Conservation (phyloP, 2,113 vertebrate species). For the Bos indicus region DNA sequence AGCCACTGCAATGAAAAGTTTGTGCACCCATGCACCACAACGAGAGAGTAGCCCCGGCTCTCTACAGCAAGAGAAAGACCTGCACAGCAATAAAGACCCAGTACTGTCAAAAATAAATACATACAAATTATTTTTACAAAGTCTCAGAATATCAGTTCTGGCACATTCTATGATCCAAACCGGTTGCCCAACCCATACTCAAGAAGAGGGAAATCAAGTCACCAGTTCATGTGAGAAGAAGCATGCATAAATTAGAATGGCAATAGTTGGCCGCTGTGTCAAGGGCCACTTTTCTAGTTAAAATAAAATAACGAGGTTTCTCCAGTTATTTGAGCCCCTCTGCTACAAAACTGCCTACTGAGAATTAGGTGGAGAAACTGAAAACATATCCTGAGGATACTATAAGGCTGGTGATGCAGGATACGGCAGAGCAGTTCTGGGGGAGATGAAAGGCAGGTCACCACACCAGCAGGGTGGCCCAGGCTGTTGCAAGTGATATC, state of each 20-base stretch:
- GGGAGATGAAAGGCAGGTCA: background rate
- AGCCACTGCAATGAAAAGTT: background rate
- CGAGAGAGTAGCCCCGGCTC: background rate
- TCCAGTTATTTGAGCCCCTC: background rate
- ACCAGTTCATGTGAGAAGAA: background rate
- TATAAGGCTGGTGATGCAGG: background rate
- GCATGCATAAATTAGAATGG: background rate
- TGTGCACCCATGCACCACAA: background rate
- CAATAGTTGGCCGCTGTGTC: background rate
- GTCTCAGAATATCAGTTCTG: background rate
- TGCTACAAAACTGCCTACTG: background rate
- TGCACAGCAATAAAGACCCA: background rate
- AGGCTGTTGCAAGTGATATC: background rate
- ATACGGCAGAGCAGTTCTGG: background rate
- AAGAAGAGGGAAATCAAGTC: background rate
- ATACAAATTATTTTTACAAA: background rate
- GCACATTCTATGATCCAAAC: background rate
- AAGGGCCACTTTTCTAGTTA: background rate
- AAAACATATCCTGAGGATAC: background rate
- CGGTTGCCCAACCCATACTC: background rate
- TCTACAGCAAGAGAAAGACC: background rate
- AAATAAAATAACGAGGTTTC: background rate
- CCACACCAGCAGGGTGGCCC: too few relatives aligned
- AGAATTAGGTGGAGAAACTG: background rate
- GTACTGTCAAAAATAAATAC: background rate